These are phyloP conservation scores for Neotoxoptera formosana DNA, from an alignment of 1,140 invertebrate species.

Conservation along the genomic window DNA sequence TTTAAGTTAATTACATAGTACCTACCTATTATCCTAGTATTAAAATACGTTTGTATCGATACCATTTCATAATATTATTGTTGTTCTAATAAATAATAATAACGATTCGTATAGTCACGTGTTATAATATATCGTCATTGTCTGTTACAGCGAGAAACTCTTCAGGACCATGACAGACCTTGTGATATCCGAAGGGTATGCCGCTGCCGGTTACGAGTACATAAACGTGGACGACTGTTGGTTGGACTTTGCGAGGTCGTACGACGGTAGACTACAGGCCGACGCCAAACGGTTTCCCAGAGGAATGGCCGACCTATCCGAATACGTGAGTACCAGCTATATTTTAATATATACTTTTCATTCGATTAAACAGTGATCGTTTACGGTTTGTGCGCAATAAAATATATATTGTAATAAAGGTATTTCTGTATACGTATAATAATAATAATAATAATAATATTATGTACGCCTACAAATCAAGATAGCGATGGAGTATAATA, in stretches of 20 bases:
- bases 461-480: not conserved
- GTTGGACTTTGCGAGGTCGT: constrained; percentile 81
- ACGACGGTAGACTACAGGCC: constrained; percentile 79
- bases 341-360: not conserved
- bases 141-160: constrained; percentile 78
- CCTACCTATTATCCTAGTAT: too few relatives aligned
- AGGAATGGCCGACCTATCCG: constrained; percentile 87
- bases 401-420: not conserved
- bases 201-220: constrained; percentile 88
- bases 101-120: not conserved
- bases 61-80: too few relatives aligned
- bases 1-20: too few relatives aligned
- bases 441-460: not conserved
- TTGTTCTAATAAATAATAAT: not conserved
- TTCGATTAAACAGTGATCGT: not conserved
- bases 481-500: not conserved
- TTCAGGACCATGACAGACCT: constrained; percentile 93
- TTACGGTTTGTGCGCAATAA: not conserved
- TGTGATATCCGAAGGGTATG: constrained; percentile 88
- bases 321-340: constrained; percentile 81
- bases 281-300: constrained; percentile 88
- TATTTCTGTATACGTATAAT: too few relatives aligned
- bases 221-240: constrained; percentile 97
- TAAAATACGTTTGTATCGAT: too few relatives aligned
- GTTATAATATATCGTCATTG: not conserved